phyloP scores from a whole-genome alignment of 2,888 invertebrate species.

The Drosophila kuntzei region DNA sequence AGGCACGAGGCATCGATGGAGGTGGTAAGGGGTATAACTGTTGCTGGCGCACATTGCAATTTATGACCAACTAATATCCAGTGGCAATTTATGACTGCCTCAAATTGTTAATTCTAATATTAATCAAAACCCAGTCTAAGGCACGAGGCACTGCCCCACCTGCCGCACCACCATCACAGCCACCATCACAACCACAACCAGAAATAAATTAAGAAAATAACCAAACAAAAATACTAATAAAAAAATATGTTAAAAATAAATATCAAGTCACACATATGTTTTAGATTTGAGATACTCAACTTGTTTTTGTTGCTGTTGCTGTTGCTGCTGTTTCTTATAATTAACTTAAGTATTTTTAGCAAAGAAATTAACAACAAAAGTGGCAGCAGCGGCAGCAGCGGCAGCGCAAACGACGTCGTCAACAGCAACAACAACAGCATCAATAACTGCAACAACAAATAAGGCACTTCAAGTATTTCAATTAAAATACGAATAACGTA shows the following conservation, averaged over 20 bases:
- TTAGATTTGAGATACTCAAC: conserved; percentile 67
- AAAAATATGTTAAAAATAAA: conserved; percentile 72
- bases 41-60: conserved; percentile 43
- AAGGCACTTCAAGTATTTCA: conserved; percentile 64
- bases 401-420: conserved; percentile 8
- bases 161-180: conserved; percentile 2
- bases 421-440: conserved; percentile 17
- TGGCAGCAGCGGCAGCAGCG: conserved; percentile 22
- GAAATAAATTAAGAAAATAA: conserved; percentile 2
- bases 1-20: not conserved
- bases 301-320: conserved; percentile 44
- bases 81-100: conserved; percentile 57
- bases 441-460: conserved; percentile 22
- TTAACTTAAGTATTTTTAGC: conserved; percentile 80
- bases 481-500: conserved; percentile 62
- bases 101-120: conserved; percentile 38
- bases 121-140: conserved; percentile 20
- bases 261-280: conserved; percentile 78
- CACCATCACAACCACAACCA: not conserved
- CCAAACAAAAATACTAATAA: conserved; percentile 27
- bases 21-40: not conserved
- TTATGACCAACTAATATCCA: conserved; percentile 63
- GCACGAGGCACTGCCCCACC: conserved; percentile 28
- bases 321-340: conserved; percentile 64
- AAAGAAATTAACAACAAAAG: conserved; percentile 47